Evolutionary conservation across 2,113 vertebrate genomes (phyloP).

Genomic region (Ptilorrhoa leucosticta): DNA sequence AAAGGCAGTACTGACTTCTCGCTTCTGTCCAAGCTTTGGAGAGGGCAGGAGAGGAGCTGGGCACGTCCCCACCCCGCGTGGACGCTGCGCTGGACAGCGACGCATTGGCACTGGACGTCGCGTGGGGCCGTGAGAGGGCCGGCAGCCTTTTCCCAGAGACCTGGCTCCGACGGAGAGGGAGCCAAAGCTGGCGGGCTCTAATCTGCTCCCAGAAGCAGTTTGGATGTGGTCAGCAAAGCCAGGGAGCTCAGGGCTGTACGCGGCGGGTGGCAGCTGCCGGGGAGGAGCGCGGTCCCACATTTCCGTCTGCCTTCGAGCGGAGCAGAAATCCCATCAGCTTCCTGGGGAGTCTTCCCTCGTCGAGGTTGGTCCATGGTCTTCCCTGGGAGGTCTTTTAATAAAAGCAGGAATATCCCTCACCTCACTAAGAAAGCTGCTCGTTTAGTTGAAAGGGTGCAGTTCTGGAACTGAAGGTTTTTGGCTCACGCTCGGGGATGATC

Average conservation of each 20-base stretch:
- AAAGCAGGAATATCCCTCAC: neutral
- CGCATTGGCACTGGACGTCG: constrained; percentile 7
- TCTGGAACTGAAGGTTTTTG: neutral
- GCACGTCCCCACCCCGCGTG: neutral
- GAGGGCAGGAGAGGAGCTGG: neutral
- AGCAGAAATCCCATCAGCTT: neutral
- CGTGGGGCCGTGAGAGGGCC: neutral
- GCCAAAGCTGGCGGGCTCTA: neutral
- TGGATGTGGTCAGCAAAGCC: neutral
- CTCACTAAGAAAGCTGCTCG: neutral
- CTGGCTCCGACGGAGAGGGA: neutral
- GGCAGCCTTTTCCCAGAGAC: neutral
- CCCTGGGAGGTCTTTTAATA: neutral
- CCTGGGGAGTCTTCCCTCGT: neutral
- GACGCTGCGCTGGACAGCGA: neutral
- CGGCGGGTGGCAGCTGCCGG: fast-evolving
- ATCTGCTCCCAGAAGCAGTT: fast-evolving
- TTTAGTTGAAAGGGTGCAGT: neutral
- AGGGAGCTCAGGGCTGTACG: neutral
- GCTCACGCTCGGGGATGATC: fast-evolving
- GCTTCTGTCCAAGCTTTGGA: neutral
- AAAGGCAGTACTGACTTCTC: constrained; percentile 42
- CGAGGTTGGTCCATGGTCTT: neutral
- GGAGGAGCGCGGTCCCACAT: neutral
- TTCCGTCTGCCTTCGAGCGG: neutral